These are phyloP conservation scores for Aeoliscus strigatus DNA, from an alignment of 2,797 vertebrate species.

Conservation along the genomic window DNA sequence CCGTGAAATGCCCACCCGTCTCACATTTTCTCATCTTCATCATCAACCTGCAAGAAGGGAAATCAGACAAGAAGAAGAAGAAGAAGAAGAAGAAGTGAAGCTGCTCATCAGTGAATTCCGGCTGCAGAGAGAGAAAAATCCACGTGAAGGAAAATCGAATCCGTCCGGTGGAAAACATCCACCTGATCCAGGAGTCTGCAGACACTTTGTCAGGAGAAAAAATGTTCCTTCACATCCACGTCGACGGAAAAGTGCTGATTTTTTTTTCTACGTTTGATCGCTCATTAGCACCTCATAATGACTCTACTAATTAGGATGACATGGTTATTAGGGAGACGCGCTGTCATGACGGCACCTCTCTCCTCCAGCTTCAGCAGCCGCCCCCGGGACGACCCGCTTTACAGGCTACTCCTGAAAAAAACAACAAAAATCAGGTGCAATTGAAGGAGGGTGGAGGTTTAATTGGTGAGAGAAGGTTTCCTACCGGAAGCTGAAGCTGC, in stretches of 20 bases:
- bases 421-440: slow-evolving; percentile 32
- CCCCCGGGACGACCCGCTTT: slow-evolving; percentile 32
- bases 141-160: slow-evolving; percentile 9
- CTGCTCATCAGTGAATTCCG: slow-evolving; percentile 8
- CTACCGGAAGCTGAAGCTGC: too few species aligned
- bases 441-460: too few species aligned
- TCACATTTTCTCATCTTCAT: slow-evolving; percentile 18
- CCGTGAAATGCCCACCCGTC: slow-evolving; percentile 23
- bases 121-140: background rate
- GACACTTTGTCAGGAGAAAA: slow-evolving; percentile 33
- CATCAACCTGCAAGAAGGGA: slow-evolving; percentile 37
- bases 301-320: slow-evolving; percentile 90
- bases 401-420: slow-evolving; percentile 20
- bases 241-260: slow-evolving; percentile 71
- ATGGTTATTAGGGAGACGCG: slow-evolving; percentile 79
- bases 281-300: slow-evolving; percentile 92
- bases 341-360: slow-evolving; percentile 76
- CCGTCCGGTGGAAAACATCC: slow-evolving; percentile 15
- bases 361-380: slow-evolving; percentile 66
- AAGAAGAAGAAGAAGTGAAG: background rate
- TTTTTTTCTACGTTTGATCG: slow-evolving; percentile 78
- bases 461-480: too few species aligned
- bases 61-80: slow-evolving; percentile 2
- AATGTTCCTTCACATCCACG: slow-evolving; percentile 63
- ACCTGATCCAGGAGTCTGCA: slow-evolving; percentile 10